Evolutionary conservation across 2,888 invertebrate genomes (phyloP), one percentile per base, ranked within the genome.

Genomic region (Sarcophaga carnaria): DNA sequence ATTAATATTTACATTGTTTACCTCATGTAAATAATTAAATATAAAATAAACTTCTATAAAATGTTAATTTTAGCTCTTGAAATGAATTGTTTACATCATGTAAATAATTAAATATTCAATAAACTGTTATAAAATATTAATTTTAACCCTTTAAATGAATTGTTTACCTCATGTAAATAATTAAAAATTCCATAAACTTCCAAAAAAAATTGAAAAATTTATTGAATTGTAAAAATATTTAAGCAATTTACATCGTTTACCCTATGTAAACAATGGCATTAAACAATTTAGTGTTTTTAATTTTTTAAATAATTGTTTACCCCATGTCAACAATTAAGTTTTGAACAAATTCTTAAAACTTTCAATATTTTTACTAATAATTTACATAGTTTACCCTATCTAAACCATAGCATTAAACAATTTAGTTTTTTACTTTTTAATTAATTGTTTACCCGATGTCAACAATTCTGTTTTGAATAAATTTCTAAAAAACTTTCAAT

Each of bases 121-220:
- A 66, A 60, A 60, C 4, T 37, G 6, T 4, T 6, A 49, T 11
- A 11, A 8, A 70, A 25, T 54, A 3, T 2, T 25, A 22, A 27
- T 25, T 22, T 22, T 49, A 5, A 2, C 1, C 8, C 10, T 47
- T 22, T 17, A 63, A 17, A 47, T 62, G 62, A 27, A 27, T 27
- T 27, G 37, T 74, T 62, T 63, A 62, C 63, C 45, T 22, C 12
- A 20, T 74, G 22, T 74, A 20, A 63, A 63, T 11, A 63, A 74
- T 63, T 37, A 6, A 37, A 6, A 6, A 27, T 27, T 27, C 27
- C 3, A 27, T 27, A 66, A 60, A 60, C 17, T 37, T n/a, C 5
- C 6, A 25, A 10, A 6, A 10, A 71, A 27, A n/a, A 11, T 0
- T n/a, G n/a, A 27, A 3, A 12, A 60, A n/a, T 60, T 72, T 12